Evolutionary conservation across 2,888 invertebrate species (phyloP).

Genomic region (Philopedon plagiatum): DNA sequence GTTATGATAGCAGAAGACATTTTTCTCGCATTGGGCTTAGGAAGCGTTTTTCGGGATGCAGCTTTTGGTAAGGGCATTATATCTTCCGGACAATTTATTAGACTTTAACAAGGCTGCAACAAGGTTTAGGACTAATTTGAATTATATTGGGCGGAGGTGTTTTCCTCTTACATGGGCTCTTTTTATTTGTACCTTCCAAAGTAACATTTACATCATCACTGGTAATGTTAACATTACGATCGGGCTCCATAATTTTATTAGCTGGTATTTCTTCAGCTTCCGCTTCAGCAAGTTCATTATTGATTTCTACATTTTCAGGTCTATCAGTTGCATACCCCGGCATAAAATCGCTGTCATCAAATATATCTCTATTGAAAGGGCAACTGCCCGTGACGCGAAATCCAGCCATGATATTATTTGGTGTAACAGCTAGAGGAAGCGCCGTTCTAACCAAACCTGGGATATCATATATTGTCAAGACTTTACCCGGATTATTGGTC

Average conservation of each 20-base stretch:
- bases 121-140: not conserved
- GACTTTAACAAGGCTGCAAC: not conserved
- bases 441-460: not conserved
- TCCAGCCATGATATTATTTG: not conserved
- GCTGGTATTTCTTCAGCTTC: not conserved
- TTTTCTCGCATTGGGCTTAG: not conserved
- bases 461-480: not conserved
- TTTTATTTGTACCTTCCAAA: not conserved
- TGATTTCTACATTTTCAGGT: not conserved
- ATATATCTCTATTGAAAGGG: constrained; percentile 9
- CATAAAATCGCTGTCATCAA: constrained; percentile 5
- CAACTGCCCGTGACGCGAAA: not conserved
- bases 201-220: not conserved
- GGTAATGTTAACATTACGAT: not conserved
- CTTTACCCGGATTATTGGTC: not conserved
- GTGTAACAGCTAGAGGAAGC: not conserved
- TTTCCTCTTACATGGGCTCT: not conserved
- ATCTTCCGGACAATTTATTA: not conserved
- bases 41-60: not conserved
- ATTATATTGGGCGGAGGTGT: not conserved
- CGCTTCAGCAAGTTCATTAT: not conserved
- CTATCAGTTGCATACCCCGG: not conserved
- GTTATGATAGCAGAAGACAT: constrained; percentile 1
- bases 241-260: not conserved
- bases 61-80: too few species aligned